Evolutionary conservation across 2,888 invertebrate species (phyloP).

Genomic region (Chaetoderma sp.): DNA sequence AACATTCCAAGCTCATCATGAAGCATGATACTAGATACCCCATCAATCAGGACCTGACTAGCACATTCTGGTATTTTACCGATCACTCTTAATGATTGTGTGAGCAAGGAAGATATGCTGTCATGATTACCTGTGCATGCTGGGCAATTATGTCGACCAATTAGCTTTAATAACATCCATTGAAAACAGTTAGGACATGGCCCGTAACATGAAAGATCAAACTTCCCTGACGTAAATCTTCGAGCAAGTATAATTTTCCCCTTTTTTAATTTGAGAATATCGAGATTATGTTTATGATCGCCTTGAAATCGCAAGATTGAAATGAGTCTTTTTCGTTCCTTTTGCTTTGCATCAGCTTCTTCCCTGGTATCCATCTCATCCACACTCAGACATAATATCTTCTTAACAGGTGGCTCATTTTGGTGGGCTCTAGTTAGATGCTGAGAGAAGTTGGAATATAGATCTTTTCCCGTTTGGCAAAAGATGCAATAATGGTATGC

Average conservation of each 20-base stretch:
- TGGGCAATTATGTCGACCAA: neutral
- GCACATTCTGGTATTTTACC: neutral
- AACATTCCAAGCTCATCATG: neutral
- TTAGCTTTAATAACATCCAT: neutral
- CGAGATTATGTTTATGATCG: conserved; percentile 1
- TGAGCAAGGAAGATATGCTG: neutral
- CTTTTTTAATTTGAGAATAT: neutral
- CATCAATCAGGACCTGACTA: neutral
- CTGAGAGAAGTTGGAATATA: too few species aligned
- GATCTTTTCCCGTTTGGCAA: too few species aligned
- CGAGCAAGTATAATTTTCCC: conserved; percentile 6
- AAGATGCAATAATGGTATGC: too few species aligned
- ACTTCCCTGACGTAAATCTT: neutral
- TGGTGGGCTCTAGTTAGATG: too few species aligned
- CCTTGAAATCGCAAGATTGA: neutral
- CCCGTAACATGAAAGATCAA: neutral
- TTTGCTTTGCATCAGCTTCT: too few species aligned
- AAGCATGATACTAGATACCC: conserved; percentile 1
- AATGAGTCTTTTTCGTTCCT: too few species aligned
- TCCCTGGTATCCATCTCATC: too few species aligned
- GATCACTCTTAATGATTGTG: neutral
- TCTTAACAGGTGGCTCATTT: too few species aligned
- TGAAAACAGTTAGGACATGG: conserved; percentile 6
- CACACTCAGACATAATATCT: too few species aligned
- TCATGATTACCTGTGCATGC: neutral